Base-by-base conservation (phyloP, 2,888 invertebrate genomes). In the Tanaodytes sp. region DNA sequence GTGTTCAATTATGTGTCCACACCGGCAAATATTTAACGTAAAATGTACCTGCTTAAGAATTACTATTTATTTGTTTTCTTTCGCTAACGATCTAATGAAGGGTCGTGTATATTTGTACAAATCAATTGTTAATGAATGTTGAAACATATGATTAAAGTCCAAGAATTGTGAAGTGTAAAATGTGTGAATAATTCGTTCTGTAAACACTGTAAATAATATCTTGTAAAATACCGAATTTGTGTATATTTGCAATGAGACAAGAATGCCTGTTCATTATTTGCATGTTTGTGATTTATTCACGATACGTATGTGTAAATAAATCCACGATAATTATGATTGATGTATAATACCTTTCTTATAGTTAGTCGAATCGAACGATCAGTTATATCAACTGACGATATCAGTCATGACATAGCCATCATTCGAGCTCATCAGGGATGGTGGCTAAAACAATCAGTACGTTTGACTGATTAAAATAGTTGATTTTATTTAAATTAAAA, bases 131-230 rank as follows among this genome's bases (percentile, higher is more conserved):
- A 71, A 76, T 75, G 40, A 51, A 72, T 73, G 70, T 73, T 70
- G 48, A 66, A n/a, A n/a, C n/a, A n/a, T n/a, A n/a, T n/a, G n/a
- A n/a, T n/a, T n/a, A n/a, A n/a, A n/a, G n/a, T n/a, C n/a, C n/a
- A n/a, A n/a, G n/a, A 30, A 20, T 40, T 73, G 70, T 66, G 59
- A 65, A 74, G 76, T 81, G 80, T 81, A 80, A 78, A 79, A 80
- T 80, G 79, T 80, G 80, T 80, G 79, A 80, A 80, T 80, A 80
- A 76, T 75, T 76, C 74, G 74, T 77, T 75, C 72, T 81, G 80
- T 81, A 80, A 80, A 80, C 79, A 81, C 77, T 84, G 83, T 84
- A 84, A 83, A 83, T 84, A 84, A 79, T 77, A 74, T 74, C 74
- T 78, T 80, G 81, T 82, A 81, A 80, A 81, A 77, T 79, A 78